These are phyloP conservation scores for Platysteira castanea DNA, from an alignment of 2,113 vertebrate species.

Conservation along the genomic window DNA sequence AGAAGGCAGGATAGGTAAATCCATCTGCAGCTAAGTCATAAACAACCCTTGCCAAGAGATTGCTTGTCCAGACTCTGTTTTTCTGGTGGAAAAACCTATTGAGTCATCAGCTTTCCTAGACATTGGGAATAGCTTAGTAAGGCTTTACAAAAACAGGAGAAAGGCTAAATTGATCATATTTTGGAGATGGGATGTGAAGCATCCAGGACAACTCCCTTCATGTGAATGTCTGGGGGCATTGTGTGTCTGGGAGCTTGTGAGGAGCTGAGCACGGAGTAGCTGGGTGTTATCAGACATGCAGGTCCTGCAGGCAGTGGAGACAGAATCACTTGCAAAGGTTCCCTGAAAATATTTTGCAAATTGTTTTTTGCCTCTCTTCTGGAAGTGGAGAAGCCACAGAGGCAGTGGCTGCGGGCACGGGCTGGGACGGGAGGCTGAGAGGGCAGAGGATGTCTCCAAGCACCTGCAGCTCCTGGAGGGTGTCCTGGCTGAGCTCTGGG, in stretches of 20 bases:
- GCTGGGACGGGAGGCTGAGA: background rate
- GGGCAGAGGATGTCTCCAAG: background rate
- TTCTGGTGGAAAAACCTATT: background rate
- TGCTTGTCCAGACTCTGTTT: background rate
- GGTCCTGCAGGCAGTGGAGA: background rate
- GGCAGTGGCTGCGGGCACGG: background rate
- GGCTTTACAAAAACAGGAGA: background rate
- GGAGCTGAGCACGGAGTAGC: fast-evolving
- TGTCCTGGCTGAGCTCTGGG: background rate
- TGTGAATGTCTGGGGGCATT: background rate
- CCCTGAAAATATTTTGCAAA: background rate
- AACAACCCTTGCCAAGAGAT: background rate
- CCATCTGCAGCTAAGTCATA: background rate
- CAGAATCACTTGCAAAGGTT: background rate
- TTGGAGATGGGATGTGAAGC: background rate
- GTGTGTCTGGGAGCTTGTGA: background rate
- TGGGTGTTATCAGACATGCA: background rate
- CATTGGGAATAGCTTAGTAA: background rate
- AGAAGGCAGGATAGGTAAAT: background rate
- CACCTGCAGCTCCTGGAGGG: background rate
- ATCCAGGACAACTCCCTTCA: background rate
- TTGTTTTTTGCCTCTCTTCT: background rate
- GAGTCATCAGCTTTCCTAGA: conserved; percentile 17
- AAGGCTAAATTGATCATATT: background rate
- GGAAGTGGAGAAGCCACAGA: background rate